phyloP scores from a whole-genome alignment of 92 coral and sea anemone genomes.

The Scolanthus callimorphus region DNA sequence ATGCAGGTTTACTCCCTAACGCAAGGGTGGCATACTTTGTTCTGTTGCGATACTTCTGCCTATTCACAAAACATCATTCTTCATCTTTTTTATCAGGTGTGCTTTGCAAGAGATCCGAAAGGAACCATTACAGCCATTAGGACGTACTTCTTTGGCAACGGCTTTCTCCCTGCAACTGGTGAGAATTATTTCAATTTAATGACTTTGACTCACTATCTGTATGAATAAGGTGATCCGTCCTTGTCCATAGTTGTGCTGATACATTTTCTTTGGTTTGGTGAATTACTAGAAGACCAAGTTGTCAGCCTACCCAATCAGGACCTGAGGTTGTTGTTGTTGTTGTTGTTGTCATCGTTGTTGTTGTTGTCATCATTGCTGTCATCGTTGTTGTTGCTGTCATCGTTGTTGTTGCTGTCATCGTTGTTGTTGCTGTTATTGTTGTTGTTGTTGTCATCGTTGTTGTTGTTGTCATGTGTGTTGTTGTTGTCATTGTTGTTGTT shows the following conservation, averaged over 20 bases:
- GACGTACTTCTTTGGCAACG: slow-evolving; percentile 79
- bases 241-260: too few relatives aligned
- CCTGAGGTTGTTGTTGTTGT: not conserved
- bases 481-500: not conserved
- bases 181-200: too few relatives aligned
- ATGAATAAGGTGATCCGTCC: too few relatives aligned
- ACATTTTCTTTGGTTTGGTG: too few relatives aligned
- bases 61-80: too few relatives aligned
- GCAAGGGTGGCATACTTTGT: too few relatives aligned
- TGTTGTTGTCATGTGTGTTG: not conserved
- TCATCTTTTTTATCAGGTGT: too few relatives aligned
- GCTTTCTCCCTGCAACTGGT: slow-evolving; percentile 50
- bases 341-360: slow-evolving; percentile 1
- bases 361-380: not conserved
- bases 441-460: not conserved
- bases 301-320: too few relatives aligned
- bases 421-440: not conserved
- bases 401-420: not conserved
- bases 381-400: not conserved
- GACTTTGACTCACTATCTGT: too few relatives aligned
- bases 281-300: too few relatives aligned
- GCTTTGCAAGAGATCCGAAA: slow-evolving; percentile 77
- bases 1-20: too few relatives aligned
- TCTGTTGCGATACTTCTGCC: too few relatives aligned
- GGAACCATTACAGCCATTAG: slow-evolving; percentile 66